Conservation (phyloP, 2,888 invertebrate species). For the Hemicrepidius hirtus region DNA sequence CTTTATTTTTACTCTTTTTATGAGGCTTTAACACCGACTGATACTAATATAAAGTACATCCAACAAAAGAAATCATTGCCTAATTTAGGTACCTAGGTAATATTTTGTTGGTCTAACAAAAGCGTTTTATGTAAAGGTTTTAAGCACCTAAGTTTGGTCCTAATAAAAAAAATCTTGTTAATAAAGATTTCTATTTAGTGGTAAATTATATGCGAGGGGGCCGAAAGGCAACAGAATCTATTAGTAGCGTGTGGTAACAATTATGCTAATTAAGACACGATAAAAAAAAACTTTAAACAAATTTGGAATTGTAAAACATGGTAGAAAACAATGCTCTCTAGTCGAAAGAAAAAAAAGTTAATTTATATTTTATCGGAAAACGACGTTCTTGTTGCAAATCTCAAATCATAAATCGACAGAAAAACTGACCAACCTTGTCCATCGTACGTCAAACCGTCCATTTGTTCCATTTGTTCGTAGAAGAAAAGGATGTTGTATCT, state of each 20-base stretch:
- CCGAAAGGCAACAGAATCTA: slow-evolving; percentile 27
- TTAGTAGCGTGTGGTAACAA: slow-evolving; percentile 45
- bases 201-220: slow-evolving; percentile 30
- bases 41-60: not conserved
- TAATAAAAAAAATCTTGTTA: slow-evolving; percentile 16
- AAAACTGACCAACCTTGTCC: slow-evolving; percentile 53
- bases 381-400: slow-evolving; percentile 45
- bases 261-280: slow-evolving; percentile 49
- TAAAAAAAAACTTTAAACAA: slow-evolving; percentile 43
- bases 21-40: slow-evolving; percentile 9
- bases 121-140: too few relatives aligned
- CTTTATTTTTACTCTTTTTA: slow-evolving; percentile 29
- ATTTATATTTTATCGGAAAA: slow-evolving; percentile 52
- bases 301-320: slow-evolving; percentile 49
- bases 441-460: slow-evolving; percentile 50
- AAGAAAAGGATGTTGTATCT: slow-evolving; percentile 40
- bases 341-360: slow-evolving; percentile 33
- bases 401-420: slow-evolving; percentile 52
- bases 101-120: not conserved
- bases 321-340: slow-evolving; percentile 43
- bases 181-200: slow-evolving; percentile 37
- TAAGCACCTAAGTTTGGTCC: too few relatives aligned
- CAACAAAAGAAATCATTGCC: not conserved
- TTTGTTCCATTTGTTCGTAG: slow-evolving; percentile 50
- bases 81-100: not conserved